These are phyloP conservation scores for Himalopsyche anomala DNA, from an alignment of 2,888 invertebrate species.

Conservation along the genomic window DNA sequence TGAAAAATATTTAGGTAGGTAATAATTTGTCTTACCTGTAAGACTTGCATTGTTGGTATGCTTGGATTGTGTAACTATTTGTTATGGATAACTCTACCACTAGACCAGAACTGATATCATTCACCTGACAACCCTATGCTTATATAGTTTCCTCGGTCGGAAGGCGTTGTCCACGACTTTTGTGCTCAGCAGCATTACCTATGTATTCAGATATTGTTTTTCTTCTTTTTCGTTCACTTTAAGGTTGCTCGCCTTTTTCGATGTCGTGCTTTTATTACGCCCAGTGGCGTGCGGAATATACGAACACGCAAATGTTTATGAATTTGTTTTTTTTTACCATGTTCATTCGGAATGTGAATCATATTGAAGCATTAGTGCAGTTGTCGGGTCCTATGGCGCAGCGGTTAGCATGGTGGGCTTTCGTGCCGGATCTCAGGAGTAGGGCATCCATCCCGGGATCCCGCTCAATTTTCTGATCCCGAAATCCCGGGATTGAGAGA, in stretches of 20 bases:
- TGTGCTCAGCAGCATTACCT: background rate
- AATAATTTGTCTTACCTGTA: background rate
- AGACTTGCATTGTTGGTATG: background rate
- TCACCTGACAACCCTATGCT: background rate
- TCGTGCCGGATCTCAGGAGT: too few species aligned
- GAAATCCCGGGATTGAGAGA: too few species aligned
- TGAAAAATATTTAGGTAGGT: too few species aligned
- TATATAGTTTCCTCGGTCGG: background rate
- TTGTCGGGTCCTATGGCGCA: too few species aligned
- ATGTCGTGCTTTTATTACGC: conserved; percentile 1
- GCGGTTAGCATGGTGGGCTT: too few species aligned
- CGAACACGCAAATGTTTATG: too few species aligned
- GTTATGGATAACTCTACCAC: background rate
- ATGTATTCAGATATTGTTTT: background rate
- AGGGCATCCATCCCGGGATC: too few species aligned
- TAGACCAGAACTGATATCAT: background rate
- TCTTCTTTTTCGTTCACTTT: conserved; percentile 8
- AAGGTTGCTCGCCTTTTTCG: conserved; percentile 20
- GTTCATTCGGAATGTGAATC: too few species aligned
- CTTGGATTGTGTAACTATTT: background rate
- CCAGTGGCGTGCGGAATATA: background rate
- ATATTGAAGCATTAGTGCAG: too few species aligned
- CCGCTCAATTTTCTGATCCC: too few species aligned
- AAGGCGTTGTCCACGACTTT: background rate
- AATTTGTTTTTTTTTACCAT: too few species aligned